A percentile compares a stretch with the other conserved stretches of the same genome.
These are phyloP conservation scores for Rousettus madagascariensis DNA, from an alignment of 2,797 vertebrate species.

Conservation along the genomic window DNA sequence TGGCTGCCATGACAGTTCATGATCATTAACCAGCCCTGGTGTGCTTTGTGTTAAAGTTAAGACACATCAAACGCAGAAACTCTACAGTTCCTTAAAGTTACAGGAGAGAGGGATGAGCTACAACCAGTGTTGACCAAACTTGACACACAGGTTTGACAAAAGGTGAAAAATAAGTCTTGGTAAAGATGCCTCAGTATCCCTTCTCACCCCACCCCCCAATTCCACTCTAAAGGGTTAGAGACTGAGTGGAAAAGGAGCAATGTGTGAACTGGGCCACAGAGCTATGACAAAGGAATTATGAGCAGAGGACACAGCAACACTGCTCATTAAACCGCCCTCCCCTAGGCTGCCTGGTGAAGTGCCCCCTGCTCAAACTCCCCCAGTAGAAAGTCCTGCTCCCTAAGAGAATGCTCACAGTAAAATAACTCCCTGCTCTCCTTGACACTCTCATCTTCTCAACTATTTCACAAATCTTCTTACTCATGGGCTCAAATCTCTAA, in stretches of 20 bases:
- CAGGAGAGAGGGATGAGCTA: neutral
- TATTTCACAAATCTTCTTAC: neutral
- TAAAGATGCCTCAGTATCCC: neutral
- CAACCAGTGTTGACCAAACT: neutral
- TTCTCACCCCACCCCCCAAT: neutral
- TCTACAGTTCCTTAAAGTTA: constrained; percentile 53
- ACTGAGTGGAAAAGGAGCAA: neutral
- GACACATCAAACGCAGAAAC: constrained; percentile 85
- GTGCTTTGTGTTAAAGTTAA: constrained; percentile 88
- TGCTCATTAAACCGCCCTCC: neutral
- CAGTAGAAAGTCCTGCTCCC: neutral
- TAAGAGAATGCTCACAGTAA: neutral
- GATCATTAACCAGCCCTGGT: constrained; percentile 89
- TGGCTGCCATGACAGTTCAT: constrained; percentile 87
- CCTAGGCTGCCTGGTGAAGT: rapidly evolving
- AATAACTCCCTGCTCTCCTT: neutral
- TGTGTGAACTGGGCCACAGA: neutral
- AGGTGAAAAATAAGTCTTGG: constrained; percentile 6
- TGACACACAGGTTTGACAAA: constrained; percentile 9
- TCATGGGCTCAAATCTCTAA: neutral
- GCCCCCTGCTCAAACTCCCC: neutral
- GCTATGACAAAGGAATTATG: neutral
- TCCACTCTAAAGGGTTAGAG: neutral
- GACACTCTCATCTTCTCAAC: neutral
- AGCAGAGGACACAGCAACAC: neutral